Percentiles rank a stretch among this genome's conserved stretches.
These are phyloP conservation scores for Syrphus vitripennis DNA, from an alignment of 2,888 invertebrate species.

Conservation along the genomic window DNA sequence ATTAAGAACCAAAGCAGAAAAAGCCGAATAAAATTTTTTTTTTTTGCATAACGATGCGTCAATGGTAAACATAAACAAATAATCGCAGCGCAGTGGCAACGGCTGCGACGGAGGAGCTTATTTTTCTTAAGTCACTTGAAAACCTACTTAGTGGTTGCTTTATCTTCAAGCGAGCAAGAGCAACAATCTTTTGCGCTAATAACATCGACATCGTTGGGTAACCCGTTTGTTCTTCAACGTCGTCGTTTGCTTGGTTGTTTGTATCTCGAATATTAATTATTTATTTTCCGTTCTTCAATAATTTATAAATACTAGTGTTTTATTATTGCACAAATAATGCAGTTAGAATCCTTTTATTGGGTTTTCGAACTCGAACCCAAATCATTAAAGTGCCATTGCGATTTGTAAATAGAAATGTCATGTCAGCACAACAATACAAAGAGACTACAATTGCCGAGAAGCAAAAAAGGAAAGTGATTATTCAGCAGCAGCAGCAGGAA, in stretches of 20 bases:
- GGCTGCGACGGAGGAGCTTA: conserved; percentile 42
- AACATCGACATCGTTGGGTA: conserved; percentile 10
- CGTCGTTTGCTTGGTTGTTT: neutral
- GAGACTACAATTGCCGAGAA: conserved; percentile 22
- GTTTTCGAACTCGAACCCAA: neutral
- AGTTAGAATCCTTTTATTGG: conserved; percentile 4
- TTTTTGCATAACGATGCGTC: conserved; percentile 51
- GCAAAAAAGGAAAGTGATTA: conserved; percentile 54
- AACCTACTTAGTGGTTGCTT: conserved; percentile 65
- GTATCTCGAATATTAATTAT: neutral
- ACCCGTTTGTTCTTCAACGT: neutral
- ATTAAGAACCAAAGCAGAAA: conserved; percentile 23
- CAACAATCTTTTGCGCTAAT: conserved; percentile 35
- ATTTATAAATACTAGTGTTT: neutral
- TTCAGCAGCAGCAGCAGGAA: conserved; percentile 1
- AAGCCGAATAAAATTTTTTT: neutral
- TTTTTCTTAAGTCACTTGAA: conserved; percentile 54
- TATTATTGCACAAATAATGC: neutral
- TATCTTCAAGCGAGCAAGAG: conserved; percentile 63
- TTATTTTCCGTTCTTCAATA: neutral
- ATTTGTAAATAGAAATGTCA: conserved; percentile 39
- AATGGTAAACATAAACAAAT: conserved; percentile 69
- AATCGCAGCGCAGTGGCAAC: conserved; percentile 8
- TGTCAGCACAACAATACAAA: conserved; percentile 40
- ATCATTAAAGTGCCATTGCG: neutral